A percentile compares a stretch with the other conserved stretches of the same genome.
Evolutionary conservation across 2,797 vertebrate species (phyloP).

Genomic region (Sebastes goodei): DNA sequence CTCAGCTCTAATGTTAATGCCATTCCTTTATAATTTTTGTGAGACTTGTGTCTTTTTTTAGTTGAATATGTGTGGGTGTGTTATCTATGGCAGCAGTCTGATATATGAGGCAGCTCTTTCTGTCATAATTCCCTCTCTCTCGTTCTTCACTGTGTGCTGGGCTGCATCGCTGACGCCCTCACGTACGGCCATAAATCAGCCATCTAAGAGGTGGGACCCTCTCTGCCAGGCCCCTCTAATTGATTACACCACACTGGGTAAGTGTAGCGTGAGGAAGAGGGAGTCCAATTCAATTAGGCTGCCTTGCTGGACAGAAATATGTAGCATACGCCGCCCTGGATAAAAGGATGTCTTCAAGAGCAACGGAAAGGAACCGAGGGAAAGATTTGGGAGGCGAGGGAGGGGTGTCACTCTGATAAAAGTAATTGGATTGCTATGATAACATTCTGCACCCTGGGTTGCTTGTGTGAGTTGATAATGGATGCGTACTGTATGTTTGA

Average conservation of each 20-base stretch:
- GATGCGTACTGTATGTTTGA: conserved; percentile 14
- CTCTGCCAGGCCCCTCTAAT: conserved; percentile 60
- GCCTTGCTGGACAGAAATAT: conserved; percentile 60
- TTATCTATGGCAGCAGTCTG: conserved; percentile 30
- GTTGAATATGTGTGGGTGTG: conserved; percentile 11
- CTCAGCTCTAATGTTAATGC: not conserved
- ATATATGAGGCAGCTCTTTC: conserved; percentile 34
- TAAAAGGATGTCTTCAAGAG: conserved; percentile 34
- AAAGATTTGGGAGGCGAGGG: conserved; percentile 3
- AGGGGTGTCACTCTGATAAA: conserved; percentile 38
- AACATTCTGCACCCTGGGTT: conserved; percentile 27
- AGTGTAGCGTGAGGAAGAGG: conserved; percentile 70
- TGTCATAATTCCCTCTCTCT: conserved; percentile 38
- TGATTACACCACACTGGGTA: conserved; percentile 70
- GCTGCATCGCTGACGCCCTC: conserved; percentile 30
- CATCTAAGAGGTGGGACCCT: conserved; percentile 49
- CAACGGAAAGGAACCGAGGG: conserved; percentile 15
- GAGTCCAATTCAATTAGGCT: conserved; percentile 77
- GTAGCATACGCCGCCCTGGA: conserved; percentile 21
- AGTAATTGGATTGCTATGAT: conserved; percentile 62
- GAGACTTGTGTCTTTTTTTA: not conserved
- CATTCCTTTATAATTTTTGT: not conserved
- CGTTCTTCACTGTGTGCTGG: conserved; percentile 13
- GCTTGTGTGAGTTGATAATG: conserved; percentile 44
- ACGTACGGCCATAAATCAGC: conserved; percentile 72